Base-by-base conservation (phyloP, 2,113 vertebrate genomes). In the Muntiacus muntjak region DNA sequence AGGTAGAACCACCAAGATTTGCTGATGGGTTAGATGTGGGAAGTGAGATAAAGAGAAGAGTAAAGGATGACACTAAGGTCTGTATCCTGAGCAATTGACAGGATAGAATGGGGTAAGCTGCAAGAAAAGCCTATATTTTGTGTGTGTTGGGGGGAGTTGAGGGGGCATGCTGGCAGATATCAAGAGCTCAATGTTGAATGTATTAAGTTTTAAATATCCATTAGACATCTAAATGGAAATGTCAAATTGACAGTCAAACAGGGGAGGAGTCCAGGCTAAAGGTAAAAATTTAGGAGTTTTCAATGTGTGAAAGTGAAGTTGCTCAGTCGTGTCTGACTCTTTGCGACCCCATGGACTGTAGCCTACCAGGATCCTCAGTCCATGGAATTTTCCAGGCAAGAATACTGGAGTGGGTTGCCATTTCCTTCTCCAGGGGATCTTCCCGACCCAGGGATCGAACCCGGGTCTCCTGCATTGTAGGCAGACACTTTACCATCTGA, bases 91-190 rank as follows among this genome's bases (percentile, higher is more conserved):
- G 55, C 30, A 82, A 67, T 15, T 19, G 40, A 23, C 26, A 7
- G 45, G n/a, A 81, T 47, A 52, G n/a, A 93, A 86, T 33, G 67
- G 19, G 57, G 57, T 36, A 76, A 26, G 30, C 21, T 54, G 30
- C 15, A 55, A 14, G 26, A 52, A 17, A 54, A 85, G 60, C 23
- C 21, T 50, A 16, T 84, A 40, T 28, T 55, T n/a, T 50, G 47
- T 13, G 45, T 47, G 9, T 11, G 43, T 47, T 1, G 0, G 40
- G 45, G n/a, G 8, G 1, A 3, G 7, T 4, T n/a, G 7, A 14
- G 8, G 17, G n/a, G 8, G 4, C 1, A 11, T 36, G 64, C 12
- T 25, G 55, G 23, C 12, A 16, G 40, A 40, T 21, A 85, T 26
- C 23, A 79, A 85, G 52, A 85, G 52, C 14, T 92, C 43, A 43